phyloP scores from a whole-genome alignment of 2,113 vertebrate genomes.

The Centropristis striata region DNA sequence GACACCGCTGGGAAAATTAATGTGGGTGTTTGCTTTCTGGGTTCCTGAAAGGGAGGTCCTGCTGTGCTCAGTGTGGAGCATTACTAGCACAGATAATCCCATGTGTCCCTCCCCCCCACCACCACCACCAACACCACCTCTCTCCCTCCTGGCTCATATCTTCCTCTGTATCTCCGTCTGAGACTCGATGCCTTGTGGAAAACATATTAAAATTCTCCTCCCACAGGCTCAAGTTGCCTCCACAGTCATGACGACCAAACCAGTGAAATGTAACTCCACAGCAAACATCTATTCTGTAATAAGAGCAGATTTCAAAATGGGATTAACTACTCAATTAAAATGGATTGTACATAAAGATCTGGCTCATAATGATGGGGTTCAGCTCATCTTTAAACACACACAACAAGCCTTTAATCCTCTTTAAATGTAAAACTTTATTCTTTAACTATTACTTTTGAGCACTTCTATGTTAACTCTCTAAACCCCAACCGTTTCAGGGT shows the following conservation, averaged over 20 bases:
- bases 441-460: neutral
- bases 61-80: constrained; percentile 46
- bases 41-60: constrained; percentile 43
- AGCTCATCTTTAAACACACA: neutral
- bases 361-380: neutral
- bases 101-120: constrained; percentile 19
- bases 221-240: constrained; percentile 22
- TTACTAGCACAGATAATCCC: constrained; percentile 54
- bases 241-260: constrained; percentile 18
- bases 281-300: constrained; percentile 33
- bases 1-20: constrained; percentile 34
- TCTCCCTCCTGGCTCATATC: constrained; percentile 45
- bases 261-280: constrained; percentile 31
- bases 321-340: constrained; percentile 40
- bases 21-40: constrained; percentile 50
- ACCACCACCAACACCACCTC: neutral
- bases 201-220: constrained; percentile 41
- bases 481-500: too few species aligned
- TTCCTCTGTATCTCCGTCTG: constrained; percentile 40
- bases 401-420: neutral
- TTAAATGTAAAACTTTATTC: neutral
- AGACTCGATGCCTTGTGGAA: constrained; percentile 30
- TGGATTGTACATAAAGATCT: constrained; percentile 24
- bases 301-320: constrained; percentile 27
- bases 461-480: neutral